These are phyloP conservation scores for Enchytraeus crypticus DNA, from an alignment of 2,888 invertebrate species.

Conservation along the genomic window DNA sequence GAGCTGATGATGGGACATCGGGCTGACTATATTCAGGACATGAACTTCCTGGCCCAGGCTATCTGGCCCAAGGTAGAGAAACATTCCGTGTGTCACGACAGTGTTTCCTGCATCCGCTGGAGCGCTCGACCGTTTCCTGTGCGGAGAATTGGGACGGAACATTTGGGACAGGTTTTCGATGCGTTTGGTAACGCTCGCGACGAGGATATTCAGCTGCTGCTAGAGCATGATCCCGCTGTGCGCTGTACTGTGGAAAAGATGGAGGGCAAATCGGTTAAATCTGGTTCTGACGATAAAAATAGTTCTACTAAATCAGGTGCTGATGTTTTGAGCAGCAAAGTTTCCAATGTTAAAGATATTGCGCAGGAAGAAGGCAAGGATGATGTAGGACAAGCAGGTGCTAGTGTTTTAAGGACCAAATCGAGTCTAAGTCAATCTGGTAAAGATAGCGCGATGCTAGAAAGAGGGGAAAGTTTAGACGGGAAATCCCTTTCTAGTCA, in stretches of 20 bases:
- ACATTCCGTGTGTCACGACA: constrained; percentile 20
- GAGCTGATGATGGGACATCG: constrained; percentile 19
- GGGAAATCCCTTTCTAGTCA: too few relatives aligned
- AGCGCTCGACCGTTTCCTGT: constrained; percentile 16
- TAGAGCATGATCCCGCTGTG: not conserved
- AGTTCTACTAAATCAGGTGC: too few relatives aligned
- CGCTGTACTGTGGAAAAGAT: constrained; percentile 6
- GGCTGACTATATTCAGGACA: constrained; percentile 16
- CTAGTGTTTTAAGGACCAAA: too few relatives aligned
- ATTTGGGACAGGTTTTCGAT: constrained; percentile 22
- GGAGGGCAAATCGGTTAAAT: too few relatives aligned
- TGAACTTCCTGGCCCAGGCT: constrained; percentile 15
- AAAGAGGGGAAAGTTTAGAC: too few relatives aligned
- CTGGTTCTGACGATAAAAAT: too few relatives aligned
- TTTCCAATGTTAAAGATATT: too few relatives aligned
- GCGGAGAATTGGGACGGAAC: constrained; percentile 16
- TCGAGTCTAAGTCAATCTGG: too few relatives aligned
- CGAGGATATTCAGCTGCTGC: constrained; percentile 13
- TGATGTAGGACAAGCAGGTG: too few relatives aligned
- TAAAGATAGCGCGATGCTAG: too few relatives aligned
- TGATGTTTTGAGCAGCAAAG: too few relatives aligned
- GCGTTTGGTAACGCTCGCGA: constrained; percentile 19
- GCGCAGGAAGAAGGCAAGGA: too few relatives aligned
- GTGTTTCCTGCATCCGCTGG: constrained; percentile 20
- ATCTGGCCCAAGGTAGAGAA: constrained; percentile 18